Evolutionary conservation across 2,797 vertebrate species (phyloP), one percentile per base, ranked within the genome.

Genomic region (Allobates femoralis): DNA sequence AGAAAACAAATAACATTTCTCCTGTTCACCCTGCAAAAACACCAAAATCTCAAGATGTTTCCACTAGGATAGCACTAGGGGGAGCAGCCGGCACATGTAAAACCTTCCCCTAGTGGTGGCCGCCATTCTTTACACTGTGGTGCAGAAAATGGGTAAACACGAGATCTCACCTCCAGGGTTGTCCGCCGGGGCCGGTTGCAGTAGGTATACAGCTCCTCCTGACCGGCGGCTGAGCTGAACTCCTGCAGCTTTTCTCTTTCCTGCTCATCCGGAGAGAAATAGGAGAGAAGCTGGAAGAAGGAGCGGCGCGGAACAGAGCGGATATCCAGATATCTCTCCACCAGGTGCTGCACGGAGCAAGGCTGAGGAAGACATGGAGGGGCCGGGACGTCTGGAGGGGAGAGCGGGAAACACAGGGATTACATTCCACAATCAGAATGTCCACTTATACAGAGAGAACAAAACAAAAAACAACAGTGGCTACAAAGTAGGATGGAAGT

Each of bases 241-340:
- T 99, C 97, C 1, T 85, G 56, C 88, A 99, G 95, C 90, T 98
- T 99, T 87, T 97, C 97, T 53, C 5, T 89, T 91, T 99, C 98
- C 91, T 96, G 92, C 51, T 96, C 91, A 0, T 95, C 91, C 0
- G 90, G 92, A 12, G 97, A 94, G 3, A 98, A 95, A 30, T 91
- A 92, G 7, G 93, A 91, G 66, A 98, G 91, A 8, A 97, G 93
- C 90, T 99, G 95, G 0, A 99, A 99, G 93, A 99, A 99, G 66
- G 98, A 99, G 74, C 97, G 97, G 0, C 97, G 96, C 0, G 98
- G 98, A 79, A 99, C 96, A 0, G 96, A 93, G 2, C 93, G 86
- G 0, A 99, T 92, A 90, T 99, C 97, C 92, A 99, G 93, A 92
- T 95, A 95, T 51, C 81, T 90, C 71, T 96, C 93, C 88, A 97